Base-by-base conservation (phyloP, 2,113 vertebrate genomes). In the Trachemys scripta region DNA sequence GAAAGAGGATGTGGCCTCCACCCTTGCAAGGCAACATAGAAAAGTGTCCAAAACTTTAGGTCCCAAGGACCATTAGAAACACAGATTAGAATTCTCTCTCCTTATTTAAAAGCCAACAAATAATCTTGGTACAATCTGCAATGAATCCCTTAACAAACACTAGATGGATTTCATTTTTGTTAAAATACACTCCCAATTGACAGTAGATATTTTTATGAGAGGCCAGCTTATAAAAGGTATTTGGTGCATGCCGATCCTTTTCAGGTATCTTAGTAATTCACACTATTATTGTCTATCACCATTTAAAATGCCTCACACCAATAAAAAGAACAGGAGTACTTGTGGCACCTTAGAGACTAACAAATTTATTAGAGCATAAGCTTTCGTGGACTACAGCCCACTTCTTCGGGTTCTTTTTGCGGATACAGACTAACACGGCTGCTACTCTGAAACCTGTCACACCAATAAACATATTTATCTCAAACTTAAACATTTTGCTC, bases 201-300 rank as follows among this genome's bases (percentile, higher is more conserved):
- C 35, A 84, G 20, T 5, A 50, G 13, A 87, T 50, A 76, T 16
- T 80, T 92, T 7, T 20, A n/a, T 47, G 80, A 62, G 42, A 85
- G 0, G 0, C 0, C 0, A 82, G 78, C 16, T 88, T 88, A 38
- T 20, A 45, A 90, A 8, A 8, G 1, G 4, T 65, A 92, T 84
- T 86, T 14, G 49, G 16, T 16, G 29, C 51, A 82, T 92, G 69
- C 35, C 56, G 38, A 85, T 92, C 53, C 59, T 88, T n/a, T n/a
- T 54, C 78, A 84, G 80, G 25, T 88, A 1, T 53, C 24, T 86
- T 25, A 5, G 24, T 31, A 7, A 3, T 0, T 84, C 51, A 45
- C 10, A 53, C 5, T 7, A 78, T 47, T 78, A 13, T 53, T 94
- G 38, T 80, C 42, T 42, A 78, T 35, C 49, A 65, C 10, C 69